These are phyloP conservation scores for Liposcelis brunnea DNA, from an alignment of 2,888 invertebrate species.

Conservation along the genomic window DNA sequence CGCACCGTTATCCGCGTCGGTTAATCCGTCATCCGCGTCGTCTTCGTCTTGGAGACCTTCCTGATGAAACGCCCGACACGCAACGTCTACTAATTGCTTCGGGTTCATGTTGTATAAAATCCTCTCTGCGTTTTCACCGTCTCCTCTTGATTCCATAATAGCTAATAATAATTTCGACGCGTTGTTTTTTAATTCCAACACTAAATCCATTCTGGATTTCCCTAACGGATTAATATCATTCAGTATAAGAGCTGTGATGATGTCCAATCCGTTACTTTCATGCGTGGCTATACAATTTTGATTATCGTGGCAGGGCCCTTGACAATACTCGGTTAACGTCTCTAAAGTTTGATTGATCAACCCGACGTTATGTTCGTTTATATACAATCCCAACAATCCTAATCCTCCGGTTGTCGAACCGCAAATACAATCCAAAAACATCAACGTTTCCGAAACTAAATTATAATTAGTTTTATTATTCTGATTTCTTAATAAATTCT, in stretches of 20 bases:
- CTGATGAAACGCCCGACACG: slow-evolving; percentile 84
- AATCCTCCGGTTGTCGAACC: slow-evolving; percentile 98
- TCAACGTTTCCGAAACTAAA: slow-evolving; percentile 90
- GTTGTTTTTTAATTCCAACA: slow-evolving; percentile 92
- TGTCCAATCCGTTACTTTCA: slow-evolving; percentile 96
- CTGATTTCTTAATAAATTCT: too few relatives aligned
- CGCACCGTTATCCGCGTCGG: slow-evolving; percentile 55
- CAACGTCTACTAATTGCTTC: slow-evolving; percentile 85
- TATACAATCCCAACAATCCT: slow-evolving; percentile 89
- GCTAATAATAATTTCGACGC: slow-evolving; percentile 92
- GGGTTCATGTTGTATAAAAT: slow-evolving; percentile 96
- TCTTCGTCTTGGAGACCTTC: slow-evolving; percentile 59
- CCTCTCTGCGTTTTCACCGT: slow-evolving; percentile 93
- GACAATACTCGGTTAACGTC: slow-evolving; percentile 96
- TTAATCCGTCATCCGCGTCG: slow-evolving; percentile 33
- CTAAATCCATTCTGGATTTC: slow-evolving; percentile 91
- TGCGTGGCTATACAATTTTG: slow-evolving; percentile 97
- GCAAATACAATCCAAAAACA: slow-evolving; percentile 98
- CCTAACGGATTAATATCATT: slow-evolving; percentile 98
- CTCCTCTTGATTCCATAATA: slow-evolving; percentile 96
- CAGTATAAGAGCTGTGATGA: slow-evolving; percentile 91
- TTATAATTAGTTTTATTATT: slow-evolving; percentile 95
- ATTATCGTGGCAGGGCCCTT: slow-evolving; percentile 48
- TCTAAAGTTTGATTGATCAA: slow-evolving; percentile 96
- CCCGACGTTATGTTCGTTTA: slow-evolving; percentile 93